Percentiles rank a stretch among this genome's conserved stretches.
These are phyloP conservation scores for Cheilosia scutellata DNA, from an alignment of 2,888 invertebrate species.

Conservation along the genomic window DNA sequence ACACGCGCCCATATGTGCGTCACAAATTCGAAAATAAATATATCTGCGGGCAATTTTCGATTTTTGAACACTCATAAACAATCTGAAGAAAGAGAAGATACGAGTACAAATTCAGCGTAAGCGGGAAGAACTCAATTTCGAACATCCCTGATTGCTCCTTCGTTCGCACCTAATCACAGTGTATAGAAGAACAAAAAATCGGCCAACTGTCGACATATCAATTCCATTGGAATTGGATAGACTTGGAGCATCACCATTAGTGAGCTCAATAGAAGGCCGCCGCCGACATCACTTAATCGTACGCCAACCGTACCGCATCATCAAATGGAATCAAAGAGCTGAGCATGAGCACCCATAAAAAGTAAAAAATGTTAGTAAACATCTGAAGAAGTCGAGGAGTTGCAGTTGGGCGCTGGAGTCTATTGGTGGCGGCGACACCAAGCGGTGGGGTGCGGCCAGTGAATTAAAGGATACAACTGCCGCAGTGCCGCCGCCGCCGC, in stretches of 20 bases:
- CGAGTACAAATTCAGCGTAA: slow-evolving; percentile 4
- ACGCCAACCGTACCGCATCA: slow-evolving; percentile 59
- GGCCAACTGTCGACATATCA: slow-evolving; percentile 70
- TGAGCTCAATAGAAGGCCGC: slow-evolving; percentile 50
- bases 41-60: slow-evolving; percentile 64
- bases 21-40: slow-evolving; percentile 73
- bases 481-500: neutral
- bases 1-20: slow-evolving; percentile 57
- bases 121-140: slow-evolving; percentile 26
- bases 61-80: slow-evolving; percentile 61
- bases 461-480: slow-evolving; percentile 62
- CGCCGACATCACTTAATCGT: slow-evolving; percentile 67
- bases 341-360: slow-evolving; percentile 57
- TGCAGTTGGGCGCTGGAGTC: neutral
- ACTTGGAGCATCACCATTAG: slow-evolving; percentile 6
- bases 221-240: slow-evolving; percentile 42
- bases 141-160: slow-evolving; percentile 39
- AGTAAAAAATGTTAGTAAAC: slow-evolving; percentile 63
- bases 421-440: slow-evolving; percentile 18
- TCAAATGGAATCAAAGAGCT: slow-evolving; percentile 71
- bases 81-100: slow-evolving; percentile 23
- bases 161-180: slow-evolving; percentile 65
- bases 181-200: slow-evolving; percentile 28
- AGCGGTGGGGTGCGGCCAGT: slow-evolving; percentile 33
- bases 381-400: slow-evolving; percentile 31